These are phyloP conservation scores for Atta texana DNA, from an alignment of 1,140 invertebrate genomes.

Conservation along the genomic window DNA sequence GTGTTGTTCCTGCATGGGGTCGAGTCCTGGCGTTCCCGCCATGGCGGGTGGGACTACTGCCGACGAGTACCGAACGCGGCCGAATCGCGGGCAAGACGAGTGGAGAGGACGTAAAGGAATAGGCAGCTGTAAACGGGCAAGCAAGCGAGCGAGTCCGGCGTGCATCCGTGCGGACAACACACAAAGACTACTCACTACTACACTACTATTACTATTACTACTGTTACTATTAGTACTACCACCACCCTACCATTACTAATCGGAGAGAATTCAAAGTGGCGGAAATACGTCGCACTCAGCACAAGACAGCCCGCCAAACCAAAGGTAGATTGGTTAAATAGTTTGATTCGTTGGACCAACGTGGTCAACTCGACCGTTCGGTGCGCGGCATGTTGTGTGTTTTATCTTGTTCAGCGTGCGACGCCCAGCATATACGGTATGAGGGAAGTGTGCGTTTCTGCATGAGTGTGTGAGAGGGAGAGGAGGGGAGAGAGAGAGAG, in stretches of 20 bases:
- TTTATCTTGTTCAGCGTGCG: conserved; percentile 22
- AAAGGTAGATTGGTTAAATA: conserved; percentile 79
- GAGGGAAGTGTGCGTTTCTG: conserved; percentile 57
- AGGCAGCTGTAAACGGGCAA: conserved; percentile 82
- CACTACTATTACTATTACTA: neutral
- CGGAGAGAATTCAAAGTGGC: conserved; percentile 83
- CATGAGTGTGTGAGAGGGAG: conserved; percentile 56
- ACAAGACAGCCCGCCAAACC: conserved; percentile 85
- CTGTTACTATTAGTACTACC: neutral
- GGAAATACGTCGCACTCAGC: conserved; percentile 82
- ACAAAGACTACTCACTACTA: conserved; percentile 82
- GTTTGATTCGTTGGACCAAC: conserved; percentile 47
- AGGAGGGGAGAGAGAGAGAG: conserved; percentile 31
- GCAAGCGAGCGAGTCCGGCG: conserved; percentile 52
- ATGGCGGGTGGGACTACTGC: conserved; percentile 82
- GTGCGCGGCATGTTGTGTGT: conserved; percentile 12
- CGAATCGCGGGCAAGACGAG: conserved; percentile 74
- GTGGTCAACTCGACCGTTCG: no score
- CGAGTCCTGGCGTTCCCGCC: conserved; percentile 84
- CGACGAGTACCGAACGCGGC: conserved; percentile 79
- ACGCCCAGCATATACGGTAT: conserved; percentile 19
- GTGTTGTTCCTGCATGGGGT: conserved; percentile 76
- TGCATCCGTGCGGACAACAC: conserved; percentile 65
- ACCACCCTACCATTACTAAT: conserved; percentile 42
- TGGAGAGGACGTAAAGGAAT: conserved; percentile 77